Evolutionary conservation across 2,888 invertebrate genomes (phyloP).

Genomic region (Acanthosepion esculentum): DNA sequence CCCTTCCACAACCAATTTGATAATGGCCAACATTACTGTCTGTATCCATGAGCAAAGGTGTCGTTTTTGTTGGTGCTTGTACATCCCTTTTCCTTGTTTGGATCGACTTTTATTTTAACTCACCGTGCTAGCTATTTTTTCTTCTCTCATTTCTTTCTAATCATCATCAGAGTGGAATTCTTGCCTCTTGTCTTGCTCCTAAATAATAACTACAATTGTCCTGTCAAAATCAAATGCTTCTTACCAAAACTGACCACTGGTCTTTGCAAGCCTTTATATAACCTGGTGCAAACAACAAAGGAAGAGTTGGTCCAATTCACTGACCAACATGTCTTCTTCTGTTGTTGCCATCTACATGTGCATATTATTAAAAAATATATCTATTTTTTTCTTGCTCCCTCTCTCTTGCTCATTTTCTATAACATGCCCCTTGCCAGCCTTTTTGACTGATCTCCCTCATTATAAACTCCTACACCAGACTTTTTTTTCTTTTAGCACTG

Average conservation of each 20-base stretch:
- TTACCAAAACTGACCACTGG: background rate
- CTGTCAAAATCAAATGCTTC: background rate
- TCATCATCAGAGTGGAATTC: background rate
- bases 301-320: background rate
- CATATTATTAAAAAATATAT: slow-evolving; percentile 21
- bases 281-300: background rate
- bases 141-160: background rate
- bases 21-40: background rate
- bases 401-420: background rate
- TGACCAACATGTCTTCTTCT: background rate
- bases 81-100: background rate
- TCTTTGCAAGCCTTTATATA: background rate
- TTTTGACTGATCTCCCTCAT: background rate
- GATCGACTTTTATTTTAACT: background rate
- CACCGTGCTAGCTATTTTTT: background rate
- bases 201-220: background rate
- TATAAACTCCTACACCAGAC: background rate
- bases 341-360: background rate
- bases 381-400: background rate
- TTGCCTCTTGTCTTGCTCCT: background rate
- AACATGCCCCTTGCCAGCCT: background rate
- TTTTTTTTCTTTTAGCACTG: slow-evolving; percentile 1
- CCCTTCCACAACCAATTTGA: background rate
- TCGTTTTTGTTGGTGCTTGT: background rate
- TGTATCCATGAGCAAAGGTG: background rate